phyloP scores from a whole-genome alignment of 23 tunicate species.

The Clavelina lepadiformis region DNA sequence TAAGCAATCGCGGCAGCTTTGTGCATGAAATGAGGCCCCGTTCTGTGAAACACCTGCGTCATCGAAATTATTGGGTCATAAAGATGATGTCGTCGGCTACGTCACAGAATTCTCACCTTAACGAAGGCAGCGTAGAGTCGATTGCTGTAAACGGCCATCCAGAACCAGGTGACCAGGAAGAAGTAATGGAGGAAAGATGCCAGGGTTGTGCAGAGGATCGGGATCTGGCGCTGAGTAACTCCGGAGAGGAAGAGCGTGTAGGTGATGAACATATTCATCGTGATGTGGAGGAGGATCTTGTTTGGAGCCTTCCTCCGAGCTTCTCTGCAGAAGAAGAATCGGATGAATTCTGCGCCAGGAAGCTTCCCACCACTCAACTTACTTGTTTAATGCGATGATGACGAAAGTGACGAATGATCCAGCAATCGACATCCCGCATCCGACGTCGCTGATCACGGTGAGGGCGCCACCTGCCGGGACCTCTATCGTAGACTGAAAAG shows the following conservation, averaged over 20 bases:
- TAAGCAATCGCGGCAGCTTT: constrained; percentile 46
- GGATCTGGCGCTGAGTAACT: constrained; percentile 4
- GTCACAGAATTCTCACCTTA: constrained; percentile 18
- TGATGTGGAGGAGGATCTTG: constrained; percentile 47
- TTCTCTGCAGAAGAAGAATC: constrained; percentile 24
- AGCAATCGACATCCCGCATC: constrained; percentile 21
- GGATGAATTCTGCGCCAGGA: no score
- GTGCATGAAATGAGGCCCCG: constrained; percentile 22
- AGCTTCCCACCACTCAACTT: no score
- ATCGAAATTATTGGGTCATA: no score
- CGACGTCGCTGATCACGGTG: constrained; percentile 25
- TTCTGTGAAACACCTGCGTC: constrained; percentile 17
- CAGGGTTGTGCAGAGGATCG: constrained; percentile 19
- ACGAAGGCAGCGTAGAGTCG: constrained; percentile 45
- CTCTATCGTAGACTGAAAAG: constrained; percentile 21
- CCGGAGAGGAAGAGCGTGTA: constrained; percentile 49
- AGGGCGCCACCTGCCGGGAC: constrained; percentile 20
- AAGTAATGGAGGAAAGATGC: constrained; percentile 57
- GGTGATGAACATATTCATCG: constrained; percentile 34
- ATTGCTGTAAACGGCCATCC: constrained; percentile 69
- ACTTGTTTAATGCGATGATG: constrained; percentile 30
- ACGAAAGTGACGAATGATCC: constrained; percentile 38
- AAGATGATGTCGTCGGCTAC: no score
- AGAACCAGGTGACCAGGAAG: constrained; percentile 63
- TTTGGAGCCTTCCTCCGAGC: constrained; percentile 38